phyloP scores from a whole-genome alignment of 1,140 invertebrate species.

The Paraescarpia echinospica region DNA sequence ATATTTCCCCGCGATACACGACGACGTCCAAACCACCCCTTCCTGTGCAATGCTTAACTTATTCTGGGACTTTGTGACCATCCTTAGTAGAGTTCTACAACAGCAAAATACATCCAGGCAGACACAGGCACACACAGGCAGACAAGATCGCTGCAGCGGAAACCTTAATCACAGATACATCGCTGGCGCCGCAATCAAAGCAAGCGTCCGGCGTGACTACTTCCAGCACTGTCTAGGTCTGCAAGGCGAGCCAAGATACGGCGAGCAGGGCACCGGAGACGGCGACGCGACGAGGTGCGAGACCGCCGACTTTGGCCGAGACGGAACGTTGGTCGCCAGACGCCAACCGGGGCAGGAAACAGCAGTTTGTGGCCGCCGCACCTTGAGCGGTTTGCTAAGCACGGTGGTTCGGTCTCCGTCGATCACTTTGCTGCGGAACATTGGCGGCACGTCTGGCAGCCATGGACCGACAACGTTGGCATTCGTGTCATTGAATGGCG shows the following conservation, averaged over 20 bases:
- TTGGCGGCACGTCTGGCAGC: neutral
- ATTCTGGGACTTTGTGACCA: no score
- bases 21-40: no score
- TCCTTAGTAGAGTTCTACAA: no score
- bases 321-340: neutral
- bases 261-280: neutral
- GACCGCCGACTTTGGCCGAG: neutral
- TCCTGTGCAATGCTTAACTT: no score
- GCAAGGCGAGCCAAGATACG: neutral
- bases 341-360: neutral
- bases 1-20: no score
- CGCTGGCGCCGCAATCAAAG: neutral
- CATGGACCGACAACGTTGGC: neutral
- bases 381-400: neutral
- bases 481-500: neutral
- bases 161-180: no score
- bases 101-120: neutral
- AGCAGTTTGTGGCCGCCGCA: neutral
- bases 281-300: neutral
- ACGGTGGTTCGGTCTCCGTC: neutral
- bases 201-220: neutral
- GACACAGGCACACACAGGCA: neutral
- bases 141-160: neutral
- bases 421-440: neutral
- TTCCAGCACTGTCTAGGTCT: neutral